phyloP scores from a whole-genome alignment of 2,888 invertebrate species.

The Monochamus alternatus region DNA sequence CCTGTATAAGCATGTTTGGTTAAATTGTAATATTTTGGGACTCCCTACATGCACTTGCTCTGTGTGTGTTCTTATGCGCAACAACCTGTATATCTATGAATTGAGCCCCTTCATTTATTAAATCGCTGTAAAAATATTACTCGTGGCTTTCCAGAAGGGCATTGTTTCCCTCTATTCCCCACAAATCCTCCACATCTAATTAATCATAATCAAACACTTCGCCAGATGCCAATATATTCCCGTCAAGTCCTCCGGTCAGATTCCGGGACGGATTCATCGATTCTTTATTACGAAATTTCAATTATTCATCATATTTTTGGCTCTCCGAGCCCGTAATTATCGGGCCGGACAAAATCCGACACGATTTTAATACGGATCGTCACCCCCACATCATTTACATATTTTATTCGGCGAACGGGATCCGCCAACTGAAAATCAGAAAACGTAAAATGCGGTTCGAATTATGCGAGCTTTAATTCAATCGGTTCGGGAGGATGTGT shows the following conservation, averaged over 20 bases:
- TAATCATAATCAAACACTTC: slow-evolving; percentile 10
- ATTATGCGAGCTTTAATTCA: too few species aligned
- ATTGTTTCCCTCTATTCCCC: neutral
- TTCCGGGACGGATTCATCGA: slow-evolving; percentile 33
- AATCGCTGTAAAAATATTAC: too few species aligned
- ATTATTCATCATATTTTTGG: slow-evolving; percentile 46
- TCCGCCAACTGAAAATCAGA: slow-evolving; percentile 21
- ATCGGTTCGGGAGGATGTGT: neutral
- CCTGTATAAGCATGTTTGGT: too few species aligned
- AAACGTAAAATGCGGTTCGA: slow-evolving; percentile 21
- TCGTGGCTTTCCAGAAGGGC: too few species aligned
- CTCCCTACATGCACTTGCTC: too few species aligned
- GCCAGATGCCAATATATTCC: neutral
- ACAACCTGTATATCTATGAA: too few species aligned
- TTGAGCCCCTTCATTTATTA: neutral
- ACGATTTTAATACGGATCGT: slow-evolving; percentile 42
- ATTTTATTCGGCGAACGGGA: slow-evolving; percentile 40
- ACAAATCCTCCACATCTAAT: neutral
- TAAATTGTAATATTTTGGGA: too few species aligned
- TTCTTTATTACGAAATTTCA: slow-evolving; percentile 37
- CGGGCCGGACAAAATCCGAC: slow-evolving; percentile 39
- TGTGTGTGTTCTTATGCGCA: too few species aligned
- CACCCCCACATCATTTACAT: slow-evolving; percentile 41
- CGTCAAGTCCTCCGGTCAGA: neutral
- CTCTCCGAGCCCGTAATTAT: slow-evolving; percentile 44